Conservation (phyloP, 1,140 invertebrate species). For the Apis cerana region DNA sequence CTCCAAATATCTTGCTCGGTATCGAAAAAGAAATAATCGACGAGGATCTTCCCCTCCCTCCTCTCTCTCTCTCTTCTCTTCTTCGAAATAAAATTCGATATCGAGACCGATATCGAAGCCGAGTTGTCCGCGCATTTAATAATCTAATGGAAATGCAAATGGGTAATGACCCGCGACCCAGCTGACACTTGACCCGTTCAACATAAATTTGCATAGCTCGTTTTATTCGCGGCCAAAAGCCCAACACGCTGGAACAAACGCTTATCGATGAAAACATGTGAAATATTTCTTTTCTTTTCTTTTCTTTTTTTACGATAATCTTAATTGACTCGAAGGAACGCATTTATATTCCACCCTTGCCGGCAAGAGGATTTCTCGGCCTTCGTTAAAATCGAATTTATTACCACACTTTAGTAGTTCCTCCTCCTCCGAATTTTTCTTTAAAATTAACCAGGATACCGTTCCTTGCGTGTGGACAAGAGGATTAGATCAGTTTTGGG, state of each 20-base stretch:
- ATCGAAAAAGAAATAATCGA: not conserved
- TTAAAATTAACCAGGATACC: not conserved
- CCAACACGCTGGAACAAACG: not conserved
- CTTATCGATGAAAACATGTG: conserved; percentile 44
- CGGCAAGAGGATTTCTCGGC: not conserved
- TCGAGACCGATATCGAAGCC: conserved; percentile 1
- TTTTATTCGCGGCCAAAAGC: conserved; percentile 62
- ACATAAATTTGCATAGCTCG: conserved; percentile 76
- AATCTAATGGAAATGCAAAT: conserved; percentile 76
- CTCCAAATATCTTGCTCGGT: no score
- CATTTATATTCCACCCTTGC: conserved; percentile 54
- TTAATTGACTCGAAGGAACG: conserved; percentile 61
- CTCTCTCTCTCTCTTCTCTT: not conserved
- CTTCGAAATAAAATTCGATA: conserved; percentile 27
- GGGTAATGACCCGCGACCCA: conserved; percentile 61
- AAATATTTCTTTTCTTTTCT: conserved; percentile 62
- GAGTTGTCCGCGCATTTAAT: conserved; percentile 61
- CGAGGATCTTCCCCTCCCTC: not conserved
- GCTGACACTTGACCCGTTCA: conserved; percentile 69
- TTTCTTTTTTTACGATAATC: conserved; percentile 65
- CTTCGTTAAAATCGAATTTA: not conserved
- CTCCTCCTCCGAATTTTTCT: not conserved
- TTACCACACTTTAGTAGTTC: not conserved
- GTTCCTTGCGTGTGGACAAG: no score
- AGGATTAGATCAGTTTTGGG: not conserved